Base-by-base conservation (phyloP, 2,888 invertebrate species). In the Automeris io region DNA sequence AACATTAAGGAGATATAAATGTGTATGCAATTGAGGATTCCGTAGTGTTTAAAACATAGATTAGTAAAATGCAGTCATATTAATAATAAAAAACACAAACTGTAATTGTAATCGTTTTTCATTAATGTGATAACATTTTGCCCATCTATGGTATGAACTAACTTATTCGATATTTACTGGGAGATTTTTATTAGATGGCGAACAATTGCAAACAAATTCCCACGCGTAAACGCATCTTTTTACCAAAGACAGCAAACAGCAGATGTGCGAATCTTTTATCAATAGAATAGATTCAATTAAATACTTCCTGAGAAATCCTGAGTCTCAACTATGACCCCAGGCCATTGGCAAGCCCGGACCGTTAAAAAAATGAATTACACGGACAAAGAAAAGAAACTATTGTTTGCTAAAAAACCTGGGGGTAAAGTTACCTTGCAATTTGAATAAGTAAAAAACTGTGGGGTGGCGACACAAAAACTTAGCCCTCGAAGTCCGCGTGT, bases 271-370 rank as follows among this genome's bases (percentile, higher is more conserved):
- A 56, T 54, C 59, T 67, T 76, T 71, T 29, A 29, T 29, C 29
- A 29, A 29, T 29, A 29, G 29, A 75, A 70, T 58, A 68, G 59
- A 66, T 63, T 54, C 61, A 51, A 45, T 67, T 68, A 75, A 78
- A 76, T 75, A 61, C 56, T 42, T 46, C 74, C 65, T 85, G 83
- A 78, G 83, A 86, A 83, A 69, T 64, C 63, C 61, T 57, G 65
- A 65, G 65, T 69, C 57, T 82, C 73, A 82, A 77, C 85, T 83
- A 79, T 86, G 86, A 86, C 86, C 86, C 80, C 51, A 43, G 86
- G 83, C 77, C 59, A 80, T 67, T 67, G 50, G 49, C 54, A 43
- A 49, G 42, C 33, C 48, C 70, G 70, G 77, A 76, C 80, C 73
- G 72, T 76, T 76, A 69, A 73, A 79, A 75, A 79, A 78, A 77